Evolutionary conservation across 2,113 vertebrate genomes (phyloP).

Genomic region (Hippocampus mohnikei): DNA sequence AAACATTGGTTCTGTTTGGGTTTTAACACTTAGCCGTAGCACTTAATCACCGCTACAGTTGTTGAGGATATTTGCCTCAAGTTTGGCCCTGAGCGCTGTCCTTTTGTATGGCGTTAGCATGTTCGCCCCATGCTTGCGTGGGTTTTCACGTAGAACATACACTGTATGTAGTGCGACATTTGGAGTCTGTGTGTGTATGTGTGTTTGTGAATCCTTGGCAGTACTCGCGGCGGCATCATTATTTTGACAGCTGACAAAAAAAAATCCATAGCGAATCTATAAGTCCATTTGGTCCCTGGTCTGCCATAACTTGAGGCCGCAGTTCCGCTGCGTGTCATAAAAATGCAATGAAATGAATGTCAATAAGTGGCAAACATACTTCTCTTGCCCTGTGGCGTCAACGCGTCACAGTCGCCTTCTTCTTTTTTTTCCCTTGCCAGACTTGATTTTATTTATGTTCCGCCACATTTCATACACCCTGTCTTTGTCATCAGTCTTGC

Average conservation of each 20-base stretch:
- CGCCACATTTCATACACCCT: background rate
- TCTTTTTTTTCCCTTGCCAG: background rate
- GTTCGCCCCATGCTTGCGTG: too few species aligned
- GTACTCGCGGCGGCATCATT: conserved; percentile 56
- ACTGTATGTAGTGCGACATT: background rate
- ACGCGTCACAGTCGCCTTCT: background rate
- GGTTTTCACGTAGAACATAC: too few species aligned
- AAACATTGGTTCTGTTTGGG: too few species aligned
- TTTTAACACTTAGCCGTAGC: too few species aligned
- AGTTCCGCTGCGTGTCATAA: conserved; percentile 53
- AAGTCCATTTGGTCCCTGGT: conserved; percentile 53
- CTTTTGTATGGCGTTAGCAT: too few species aligned
- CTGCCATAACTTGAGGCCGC: conserved; percentile 54
- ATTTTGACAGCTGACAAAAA: conserved; percentile 63
- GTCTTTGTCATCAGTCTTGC: background rate
- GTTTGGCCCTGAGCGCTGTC: too few species aligned
- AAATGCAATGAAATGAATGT: conserved; percentile 48
- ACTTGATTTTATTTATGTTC: background rate
- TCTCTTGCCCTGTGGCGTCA: background rate
- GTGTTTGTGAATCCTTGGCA: background rate
- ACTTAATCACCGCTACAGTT: too few species aligned
- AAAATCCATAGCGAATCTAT: conserved; percentile 43
- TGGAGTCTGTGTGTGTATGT: background rate
- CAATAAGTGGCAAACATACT: conserved; percentile 61
- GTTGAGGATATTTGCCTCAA: too few species aligned